Base-by-base conservation (phyloP, 2,113 vertebrate genomes). In the Seriola quinqueradiata region DNA sequence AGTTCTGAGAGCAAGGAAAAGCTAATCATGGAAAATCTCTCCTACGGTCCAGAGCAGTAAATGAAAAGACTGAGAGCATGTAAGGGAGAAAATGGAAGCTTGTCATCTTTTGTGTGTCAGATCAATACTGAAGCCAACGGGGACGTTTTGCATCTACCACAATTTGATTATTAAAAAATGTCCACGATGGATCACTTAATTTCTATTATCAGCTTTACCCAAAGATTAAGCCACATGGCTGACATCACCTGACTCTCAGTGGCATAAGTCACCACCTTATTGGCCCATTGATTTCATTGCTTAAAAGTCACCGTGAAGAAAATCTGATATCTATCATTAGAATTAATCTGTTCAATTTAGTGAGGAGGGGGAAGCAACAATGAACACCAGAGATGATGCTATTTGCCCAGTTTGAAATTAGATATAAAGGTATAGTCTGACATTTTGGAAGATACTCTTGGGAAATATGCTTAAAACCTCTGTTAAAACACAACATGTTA, bases 241-340 rank as follows among this genome's bases (percentile, higher is more conserved):
- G 17, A 48, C 60, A 71, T 58, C 32, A 28, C 2, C 13, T 23
- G 54, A 60, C 61, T 25, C 16, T 28, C 57, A 17, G 16, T 76
- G 59, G 40, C 10, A 2, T 42, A 9, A 83, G 8, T n/a, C 19
- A 42, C 17, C 42, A 46, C 36, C 32, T 59, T 66, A 75, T 65
- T 87, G 68, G 34, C n/a, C 48, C 61, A 75, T 87, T 82, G 88
- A 89, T 84, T 64, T 71, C 79, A 82, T 69, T 77, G 84, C 63
- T 50, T 50, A 19, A 73, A 87, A 73, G 77, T 86, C 83, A 83
- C 77, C 75, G 74, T 84, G 78, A 78, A 84, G 8, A 55, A 80
- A 61, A 84, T 7, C 17, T 48, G 19, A 28, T 8, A 12, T n/a
- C 32, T 36, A 6, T 25, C 36, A 21, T 69, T 75, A 34, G 54